phyloP scores from a whole-genome alignment of 2,797 vertebrate genomes.

The Ctenopoma multispine region DNA sequence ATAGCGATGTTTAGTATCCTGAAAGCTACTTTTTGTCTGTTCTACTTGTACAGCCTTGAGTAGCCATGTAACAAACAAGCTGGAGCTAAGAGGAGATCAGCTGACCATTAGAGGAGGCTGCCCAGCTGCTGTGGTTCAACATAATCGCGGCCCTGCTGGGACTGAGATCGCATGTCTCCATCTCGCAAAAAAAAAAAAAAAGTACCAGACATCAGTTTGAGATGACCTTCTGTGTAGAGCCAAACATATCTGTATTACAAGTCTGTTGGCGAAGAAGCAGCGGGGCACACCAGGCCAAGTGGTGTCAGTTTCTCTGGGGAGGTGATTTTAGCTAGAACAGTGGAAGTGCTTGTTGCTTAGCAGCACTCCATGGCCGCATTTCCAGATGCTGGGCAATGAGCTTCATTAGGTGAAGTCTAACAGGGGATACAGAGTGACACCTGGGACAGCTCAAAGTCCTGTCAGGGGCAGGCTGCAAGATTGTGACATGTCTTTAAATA shows the following conservation, averaged over 20 bases:
- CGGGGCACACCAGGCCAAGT: constrained; percentile 60
- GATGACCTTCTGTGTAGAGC: constrained; percentile 44
- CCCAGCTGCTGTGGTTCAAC: constrained; percentile 28
- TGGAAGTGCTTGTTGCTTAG: constrained; percentile 76
- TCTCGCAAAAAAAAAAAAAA: constrained; percentile 14
- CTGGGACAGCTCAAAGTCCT: constrained; percentile 51
- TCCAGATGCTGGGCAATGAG: constrained; percentile 60
- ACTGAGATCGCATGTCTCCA: constrained; percentile 4
- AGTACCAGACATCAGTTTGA: constrained; percentile 27
- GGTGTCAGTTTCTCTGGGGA: constrained; percentile 60
- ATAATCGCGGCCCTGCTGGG: constrained; percentile 31
- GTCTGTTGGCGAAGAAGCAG: constrained; percentile 38
- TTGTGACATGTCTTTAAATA: constrained; percentile 20
- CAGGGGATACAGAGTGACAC: constrained; percentile 56
- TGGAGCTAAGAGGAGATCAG: constrained; percentile 33
- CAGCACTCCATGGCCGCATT: constrained; percentile 65
- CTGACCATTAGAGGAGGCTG: constrained; percentile 46
- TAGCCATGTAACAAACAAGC: constrained; percentile 39
- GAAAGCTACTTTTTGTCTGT: background rate
- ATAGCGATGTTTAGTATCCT: background rate
- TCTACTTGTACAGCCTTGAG: constrained; percentile 6
- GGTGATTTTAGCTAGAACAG: constrained; percentile 52
- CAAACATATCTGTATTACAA: constrained; percentile 32
- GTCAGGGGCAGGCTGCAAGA: constrained; percentile 46
- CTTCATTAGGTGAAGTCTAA: constrained; percentile 69